These are phyloP conservation scores for Heterotis niloticus DNA, from an alignment of 2,113 vertebrate genomes.

Conservation along the genomic window DNA sequence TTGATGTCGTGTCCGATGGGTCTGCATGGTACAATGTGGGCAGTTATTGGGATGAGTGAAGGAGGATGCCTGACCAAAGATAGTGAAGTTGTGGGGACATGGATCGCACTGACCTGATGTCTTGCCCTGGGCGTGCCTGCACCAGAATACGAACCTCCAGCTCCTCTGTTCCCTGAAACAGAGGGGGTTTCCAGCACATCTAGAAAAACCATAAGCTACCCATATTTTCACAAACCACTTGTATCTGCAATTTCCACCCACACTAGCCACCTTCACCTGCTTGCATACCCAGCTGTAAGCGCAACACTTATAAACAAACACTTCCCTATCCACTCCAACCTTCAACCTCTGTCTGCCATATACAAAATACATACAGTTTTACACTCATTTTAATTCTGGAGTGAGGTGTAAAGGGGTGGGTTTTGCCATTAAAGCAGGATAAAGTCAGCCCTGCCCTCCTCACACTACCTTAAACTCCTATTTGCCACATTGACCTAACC, in stretches of 20 bases:
- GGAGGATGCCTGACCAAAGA: neutral
- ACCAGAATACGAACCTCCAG: slow-evolving; percentile 96
- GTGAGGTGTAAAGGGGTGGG: too few relatives aligned
- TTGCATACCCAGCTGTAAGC: neutral
- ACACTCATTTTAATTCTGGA: too few relatives aligned
- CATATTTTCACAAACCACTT: neutral
- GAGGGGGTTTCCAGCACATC: neutral
- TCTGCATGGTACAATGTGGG: slow-evolving; percentile 57
- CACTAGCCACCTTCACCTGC: neutral
- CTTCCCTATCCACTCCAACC: too few relatives aligned
- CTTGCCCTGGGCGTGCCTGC: slow-evolving; percentile 93
- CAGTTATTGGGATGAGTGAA: neutral
- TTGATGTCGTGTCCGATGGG: slow-evolving; percentile 98
- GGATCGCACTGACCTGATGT: slow-evolving; percentile 78
- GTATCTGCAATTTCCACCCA: neutral
- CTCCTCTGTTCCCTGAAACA: slow-evolving; percentile 90
- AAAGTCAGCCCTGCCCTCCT: too few relatives aligned
- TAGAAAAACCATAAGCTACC: too few relatives aligned
- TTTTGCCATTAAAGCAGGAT: too few relatives aligned
- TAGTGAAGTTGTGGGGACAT: neutral
- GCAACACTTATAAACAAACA: neutral
- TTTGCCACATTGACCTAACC: too few relatives aligned
- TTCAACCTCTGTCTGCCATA: too few relatives aligned
- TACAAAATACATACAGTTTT: too few relatives aligned
- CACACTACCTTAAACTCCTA: too few relatives aligned